These are phyloP conservation scores for Euzophera pinguis DNA, from an alignment of 2,888 invertebrate genomes.

Conservation along the genomic window DNA sequence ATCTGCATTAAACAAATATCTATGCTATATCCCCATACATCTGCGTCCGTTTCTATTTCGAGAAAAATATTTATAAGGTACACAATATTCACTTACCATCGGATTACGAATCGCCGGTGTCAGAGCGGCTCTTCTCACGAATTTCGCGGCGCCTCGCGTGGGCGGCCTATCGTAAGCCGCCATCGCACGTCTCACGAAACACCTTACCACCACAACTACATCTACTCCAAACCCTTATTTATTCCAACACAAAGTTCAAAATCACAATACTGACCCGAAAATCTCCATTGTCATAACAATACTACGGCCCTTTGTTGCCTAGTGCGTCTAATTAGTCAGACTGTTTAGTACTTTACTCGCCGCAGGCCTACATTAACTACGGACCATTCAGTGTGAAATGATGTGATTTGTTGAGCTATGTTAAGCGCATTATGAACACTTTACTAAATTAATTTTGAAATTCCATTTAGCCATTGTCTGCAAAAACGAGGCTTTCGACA, in stretches of 20 bases:
- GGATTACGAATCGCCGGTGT: constrained; percentile 52
- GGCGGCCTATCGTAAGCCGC: constrained; percentile 71
- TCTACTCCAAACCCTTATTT: constrained; percentile 35
- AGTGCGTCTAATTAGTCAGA: constrained; percentile 78
- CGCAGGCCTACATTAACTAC: constrained; percentile 55
- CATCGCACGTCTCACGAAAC: constrained; percentile 59
- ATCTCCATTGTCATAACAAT: constrained; percentile 34
- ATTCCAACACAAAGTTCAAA: constrained; percentile 37
- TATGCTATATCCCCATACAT: no score
- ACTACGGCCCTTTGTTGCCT: constrained; percentile 66
- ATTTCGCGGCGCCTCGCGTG: constrained; percentile 74
- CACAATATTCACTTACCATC: constrained; percentile 26
- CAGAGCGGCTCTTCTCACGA: constrained; percentile 71
- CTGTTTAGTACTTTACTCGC: constrained; percentile 70
- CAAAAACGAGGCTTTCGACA: constrained; percentile 1
- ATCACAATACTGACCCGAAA: constrained; percentile 26
- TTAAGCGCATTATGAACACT: constrained; percentile 29
- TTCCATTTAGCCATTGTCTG: constrained; percentile 12
- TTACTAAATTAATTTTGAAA: constrained; percentile 17
- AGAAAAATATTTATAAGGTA: constrained; percentile 2
- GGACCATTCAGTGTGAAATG: constrained; percentile 62
- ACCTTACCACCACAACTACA: constrained; percentile 42
- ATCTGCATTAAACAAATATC: no score
- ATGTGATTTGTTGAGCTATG: constrained; percentile 57
- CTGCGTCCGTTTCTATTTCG: neutral